These are phyloP conservation scores for Chrysotoxum bicinctum DNA, from an alignment of 2,888 invertebrate genomes.

Conservation along the genomic window DNA sequence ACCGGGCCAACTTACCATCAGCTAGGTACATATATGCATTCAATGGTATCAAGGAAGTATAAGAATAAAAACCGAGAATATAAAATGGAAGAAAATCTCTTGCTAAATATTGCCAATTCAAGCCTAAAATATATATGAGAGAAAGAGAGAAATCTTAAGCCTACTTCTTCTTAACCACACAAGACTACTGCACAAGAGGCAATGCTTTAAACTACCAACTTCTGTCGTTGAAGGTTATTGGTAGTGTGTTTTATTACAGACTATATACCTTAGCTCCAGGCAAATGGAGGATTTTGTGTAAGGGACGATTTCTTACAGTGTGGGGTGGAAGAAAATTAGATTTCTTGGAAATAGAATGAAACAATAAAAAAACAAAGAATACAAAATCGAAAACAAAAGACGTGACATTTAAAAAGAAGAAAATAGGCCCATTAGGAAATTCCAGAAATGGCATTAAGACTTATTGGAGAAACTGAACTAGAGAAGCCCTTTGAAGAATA, in stretches of 20 bases:
- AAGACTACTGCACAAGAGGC: not conserved
- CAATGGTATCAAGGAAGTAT: not conserved
- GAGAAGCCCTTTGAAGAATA: not conserved
- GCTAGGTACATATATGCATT: not conserved
- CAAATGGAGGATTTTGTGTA: not conserved
- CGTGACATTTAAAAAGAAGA: not conserved
- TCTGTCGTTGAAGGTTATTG: slow-evolving; percentile 25
- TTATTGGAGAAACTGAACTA: too few relatives aligned
- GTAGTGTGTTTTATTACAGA: slow-evolving; percentile 9
- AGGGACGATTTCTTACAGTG: slow-evolving; percentile 1
- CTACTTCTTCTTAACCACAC: not conserved
- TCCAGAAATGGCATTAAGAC: not conserved
- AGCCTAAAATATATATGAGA: not conserved
- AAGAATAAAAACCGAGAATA: not conserved
- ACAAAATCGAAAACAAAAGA: not conserved
- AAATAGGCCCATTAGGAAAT: not conserved
- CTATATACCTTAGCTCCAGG: not conserved
- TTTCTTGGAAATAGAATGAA: not conserved
- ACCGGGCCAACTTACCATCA: not conserved
- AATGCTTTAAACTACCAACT: slow-evolving; percentile 15
- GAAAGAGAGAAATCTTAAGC: not conserved
- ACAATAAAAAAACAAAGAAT: not conserved
- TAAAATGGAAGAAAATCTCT: slow-evolving; percentile 7
- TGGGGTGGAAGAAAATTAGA: not conserved
- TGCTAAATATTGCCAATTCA: slow-evolving; percentile 19